Conservation (phyloP, 2,888 invertebrate genomes). For the Pandemis cinnamomeana region DNA sequence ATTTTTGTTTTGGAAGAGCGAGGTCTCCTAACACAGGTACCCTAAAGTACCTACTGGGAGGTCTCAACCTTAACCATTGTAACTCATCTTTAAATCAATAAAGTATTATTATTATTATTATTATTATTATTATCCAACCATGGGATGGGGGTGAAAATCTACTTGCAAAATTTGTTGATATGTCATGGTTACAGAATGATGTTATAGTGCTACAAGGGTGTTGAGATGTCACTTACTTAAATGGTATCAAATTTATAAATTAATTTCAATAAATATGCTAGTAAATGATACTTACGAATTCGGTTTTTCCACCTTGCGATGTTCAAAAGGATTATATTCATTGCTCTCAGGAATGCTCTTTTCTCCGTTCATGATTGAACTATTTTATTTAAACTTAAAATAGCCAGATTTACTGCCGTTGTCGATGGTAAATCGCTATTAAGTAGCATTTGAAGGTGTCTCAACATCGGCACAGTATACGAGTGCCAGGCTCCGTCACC, state of each 20-base stretch:
- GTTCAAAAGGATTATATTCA: conserved; percentile 72
- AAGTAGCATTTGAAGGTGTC: conserved; percentile 6
- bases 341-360: conserved; percentile 34
- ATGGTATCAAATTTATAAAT: background rate
- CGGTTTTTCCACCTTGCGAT: conserved; percentile 69
- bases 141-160: too few species aligned
- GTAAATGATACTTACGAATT: conserved; percentile 55
- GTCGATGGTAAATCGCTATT: background rate
- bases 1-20: too few species aligned
- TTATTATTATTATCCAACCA: too few species aligned
- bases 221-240: background rate
- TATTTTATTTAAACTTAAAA: background rate
- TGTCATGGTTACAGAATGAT: too few species aligned
- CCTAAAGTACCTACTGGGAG: too few species aligned
- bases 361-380: conserved; percentile 22
- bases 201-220: too few species aligned
- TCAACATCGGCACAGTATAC: conserved; percentile 13
- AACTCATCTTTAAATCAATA: too few species aligned
- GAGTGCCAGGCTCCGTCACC: conserved; percentile 24
- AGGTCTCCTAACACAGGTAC: too few species aligned
- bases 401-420: background rate
- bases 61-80: too few species aligned
- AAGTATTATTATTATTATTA: too few species aligned
- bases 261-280: background rate
- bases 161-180: too few species aligned